Conservation (phyloP, 2,888 invertebrate genomes). For the Drosophila siamana region DNA sequence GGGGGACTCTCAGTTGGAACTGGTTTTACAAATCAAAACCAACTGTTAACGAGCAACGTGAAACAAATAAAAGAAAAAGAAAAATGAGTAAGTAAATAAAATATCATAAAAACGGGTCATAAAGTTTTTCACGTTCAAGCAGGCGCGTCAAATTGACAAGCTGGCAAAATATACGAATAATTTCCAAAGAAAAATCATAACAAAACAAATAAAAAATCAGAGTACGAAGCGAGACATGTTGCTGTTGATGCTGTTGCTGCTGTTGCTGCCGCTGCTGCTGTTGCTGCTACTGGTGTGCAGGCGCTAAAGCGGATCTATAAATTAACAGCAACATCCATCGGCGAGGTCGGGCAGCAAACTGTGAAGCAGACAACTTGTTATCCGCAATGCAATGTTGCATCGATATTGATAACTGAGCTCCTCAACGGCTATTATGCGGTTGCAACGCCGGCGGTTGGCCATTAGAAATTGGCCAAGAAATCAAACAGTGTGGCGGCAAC, state of each 20-base stretch:
- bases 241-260: conserved; percentile 1
- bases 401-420: conserved; percentile 49
- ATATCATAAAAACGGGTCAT: conserved; percentile 39
- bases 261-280: neutral
- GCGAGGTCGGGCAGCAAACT: conserved; percentile 37
- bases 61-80: conserved; percentile 11
- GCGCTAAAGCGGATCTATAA: conserved; percentile 59
- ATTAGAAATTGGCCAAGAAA: conserved; percentile 79
- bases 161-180: conserved; percentile 48
- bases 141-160: conserved; percentile 56
- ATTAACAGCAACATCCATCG: conserved; percentile 55
- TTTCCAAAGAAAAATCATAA: conserved; percentile 39
- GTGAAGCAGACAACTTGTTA: conserved; percentile 32
- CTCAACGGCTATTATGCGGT: conserved; percentile 21
- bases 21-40: conserved; percentile 49
- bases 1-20: conserved; percentile 38
- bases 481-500: conserved; percentile 62
- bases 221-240: conserved; percentile 23
- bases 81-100: conserved; percentile 22
- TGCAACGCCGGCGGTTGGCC: conserved; percentile 45
- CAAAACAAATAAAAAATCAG: conserved; percentile 39
- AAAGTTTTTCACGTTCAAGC: conserved; percentile 48
- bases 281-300: conserved; percentile 20
- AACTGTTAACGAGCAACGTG: conserved; percentile 44
- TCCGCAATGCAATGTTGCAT: conserved; percentile 37